A percentile compares a stretch with the other conserved stretches of the same genome.
Evolutionary conservation across 2,797 vertebrate genomes (phyloP).

Genomic region (Pseudomugil gertrudae): DNA sequence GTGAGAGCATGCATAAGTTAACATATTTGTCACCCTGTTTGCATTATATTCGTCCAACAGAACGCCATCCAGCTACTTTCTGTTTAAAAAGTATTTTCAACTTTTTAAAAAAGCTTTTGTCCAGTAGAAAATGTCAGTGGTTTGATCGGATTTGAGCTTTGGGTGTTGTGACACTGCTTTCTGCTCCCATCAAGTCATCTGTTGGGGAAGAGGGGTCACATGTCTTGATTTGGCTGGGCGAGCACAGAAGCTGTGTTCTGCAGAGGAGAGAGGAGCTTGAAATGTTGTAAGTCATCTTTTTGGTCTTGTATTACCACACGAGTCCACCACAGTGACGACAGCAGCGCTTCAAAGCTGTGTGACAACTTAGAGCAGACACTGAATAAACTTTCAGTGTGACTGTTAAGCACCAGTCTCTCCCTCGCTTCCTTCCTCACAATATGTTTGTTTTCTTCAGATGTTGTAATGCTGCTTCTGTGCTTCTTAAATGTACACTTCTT

Average conservation of each 20-base stretch:
- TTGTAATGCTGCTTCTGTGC: not conserved
- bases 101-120: constrained; percentile 6
- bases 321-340: constrained; percentile 33
- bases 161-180: constrained; percentile 29
- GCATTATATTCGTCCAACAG: constrained; percentile 1
- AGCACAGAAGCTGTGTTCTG: constrained; percentile 10
- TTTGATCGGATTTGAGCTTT: constrained; percentile 31
- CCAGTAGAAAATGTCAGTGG: constrained; percentile 21
- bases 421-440: too few relatives aligned
- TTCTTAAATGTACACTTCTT: not conserved
- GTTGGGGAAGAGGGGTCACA: constrained; percentile 9
- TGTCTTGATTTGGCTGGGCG: constrained; percentile 13
- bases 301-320: constrained; percentile 2
- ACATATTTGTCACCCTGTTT: not conserved
- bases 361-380: not conserved
- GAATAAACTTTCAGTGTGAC: constrained; percentile 13
- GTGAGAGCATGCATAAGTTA: not conserved
- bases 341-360: constrained; percentile 11
- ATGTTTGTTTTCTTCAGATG: not conserved
- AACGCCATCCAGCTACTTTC: constrained; percentile 12
- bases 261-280: not conserved
- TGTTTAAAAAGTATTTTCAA: accelerated
- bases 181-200: constrained; percentile 22
- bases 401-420: not conserved
- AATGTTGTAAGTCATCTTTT: not conserved